Evolutionary conservation across 2,888 invertebrate genomes (phyloP).

Genomic region (Ischnura elegans): DNA sequence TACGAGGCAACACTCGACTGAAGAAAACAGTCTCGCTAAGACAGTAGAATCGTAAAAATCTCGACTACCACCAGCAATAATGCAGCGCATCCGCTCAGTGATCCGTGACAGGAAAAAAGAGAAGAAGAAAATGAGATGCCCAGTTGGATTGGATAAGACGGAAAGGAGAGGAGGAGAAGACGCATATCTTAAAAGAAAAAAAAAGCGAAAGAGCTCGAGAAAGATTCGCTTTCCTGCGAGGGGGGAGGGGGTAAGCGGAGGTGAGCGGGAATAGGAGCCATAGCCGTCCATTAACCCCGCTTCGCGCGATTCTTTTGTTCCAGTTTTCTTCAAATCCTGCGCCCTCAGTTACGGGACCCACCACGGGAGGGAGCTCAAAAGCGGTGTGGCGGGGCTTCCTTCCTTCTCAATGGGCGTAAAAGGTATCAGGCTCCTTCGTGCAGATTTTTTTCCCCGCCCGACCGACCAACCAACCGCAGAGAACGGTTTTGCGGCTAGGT

Average conservation of each 20-base stretch:
- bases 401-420: background rate
- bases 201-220: background rate
- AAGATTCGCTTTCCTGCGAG: background rate
- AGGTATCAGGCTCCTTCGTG: background rate
- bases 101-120: conserved; percentile 47
- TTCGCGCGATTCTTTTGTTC: background rate
- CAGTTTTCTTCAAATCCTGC: background rate
- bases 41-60: background rate
- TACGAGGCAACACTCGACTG: too few relatives aligned
- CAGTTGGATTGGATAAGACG: background rate
- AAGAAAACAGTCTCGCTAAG: too few relatives aligned
- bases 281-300: conserved; percentile 59
- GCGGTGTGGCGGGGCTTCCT: background rate
- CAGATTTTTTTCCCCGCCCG: too few relatives aligned
- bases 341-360: conserved; percentile 21
- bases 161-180: background rate
- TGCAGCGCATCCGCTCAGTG: background rate
- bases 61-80: background rate
- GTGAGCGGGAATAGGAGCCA: background rate
- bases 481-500: background rate
- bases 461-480: background rate
- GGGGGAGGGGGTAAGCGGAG: background rate
- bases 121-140: background rate
- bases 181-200: background rate
- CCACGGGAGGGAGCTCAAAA: conserved; percentile 43